Evolutionary conservation across 2,888 invertebrate genomes (phyloP).

Genomic region (Leucoma salicis): DNA sequence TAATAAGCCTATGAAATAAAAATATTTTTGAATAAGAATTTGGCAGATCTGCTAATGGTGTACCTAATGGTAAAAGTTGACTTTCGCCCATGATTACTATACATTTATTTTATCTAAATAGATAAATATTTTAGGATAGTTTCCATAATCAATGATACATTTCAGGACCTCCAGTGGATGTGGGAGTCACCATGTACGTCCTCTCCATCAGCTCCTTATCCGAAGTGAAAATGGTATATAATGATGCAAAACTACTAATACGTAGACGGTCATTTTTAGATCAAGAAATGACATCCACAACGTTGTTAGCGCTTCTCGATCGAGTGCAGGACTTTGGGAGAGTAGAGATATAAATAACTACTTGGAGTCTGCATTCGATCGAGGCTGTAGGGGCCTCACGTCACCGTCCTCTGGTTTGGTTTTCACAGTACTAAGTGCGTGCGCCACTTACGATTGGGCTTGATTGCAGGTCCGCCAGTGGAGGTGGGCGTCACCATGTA

Average conservation of each 20-base stretch:
- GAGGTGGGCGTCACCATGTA: constrained; percentile 99
- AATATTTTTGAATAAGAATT: no score
- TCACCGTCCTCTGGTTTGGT: constrained; percentile 69
- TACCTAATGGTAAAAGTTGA: no score
- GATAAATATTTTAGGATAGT: no score
- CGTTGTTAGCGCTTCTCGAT: constrained; percentile 49
- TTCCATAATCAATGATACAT: constrained; percentile 56
- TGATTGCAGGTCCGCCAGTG: constrained; percentile 96
- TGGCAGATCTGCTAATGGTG: no score
- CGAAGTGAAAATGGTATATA: constrained; percentile 88
- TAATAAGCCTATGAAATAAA: no score
- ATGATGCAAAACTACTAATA: constrained; percentile 53
- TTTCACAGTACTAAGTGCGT: constrained; percentile 64
- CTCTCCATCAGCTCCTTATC: constrained; percentile 93
- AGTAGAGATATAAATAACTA: no score
- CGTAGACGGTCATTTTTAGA: constrained; percentile 52
- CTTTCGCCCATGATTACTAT: no score
- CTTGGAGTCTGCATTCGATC: constrained; percentile 43
- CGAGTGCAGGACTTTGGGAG: constrained; percentile 40
- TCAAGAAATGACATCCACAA: constrained; percentile 31
- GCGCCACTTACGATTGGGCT: constrained; percentile 76
- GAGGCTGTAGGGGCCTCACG: constrained; percentile 54
- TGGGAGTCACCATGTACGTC: constrained; percentile 93
- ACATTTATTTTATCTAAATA: no score
- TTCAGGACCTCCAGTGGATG: constrained; percentile 91